A percentile compares a stretch with the other conserved stretches of the same genome.
Conservation (phyloP, 1,140 invertebrate genomes). For the Brachionus plicatilis region DNA sequence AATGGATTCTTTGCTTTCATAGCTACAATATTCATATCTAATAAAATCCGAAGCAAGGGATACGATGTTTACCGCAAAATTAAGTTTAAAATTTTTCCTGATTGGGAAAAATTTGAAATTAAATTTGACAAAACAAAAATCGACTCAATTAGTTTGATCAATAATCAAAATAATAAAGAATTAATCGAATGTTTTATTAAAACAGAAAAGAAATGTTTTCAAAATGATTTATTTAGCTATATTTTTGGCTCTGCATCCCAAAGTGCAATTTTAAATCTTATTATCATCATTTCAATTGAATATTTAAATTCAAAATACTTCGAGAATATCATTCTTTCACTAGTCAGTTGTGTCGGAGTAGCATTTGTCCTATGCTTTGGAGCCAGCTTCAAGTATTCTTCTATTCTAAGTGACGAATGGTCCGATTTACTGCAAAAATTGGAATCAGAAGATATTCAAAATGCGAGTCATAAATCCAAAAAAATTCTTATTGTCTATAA, state of each 20-base stretch:
- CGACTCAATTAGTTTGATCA: background rate
- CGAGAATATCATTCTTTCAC: background rate
- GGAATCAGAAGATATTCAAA: background rate
- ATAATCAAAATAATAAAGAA: background rate
- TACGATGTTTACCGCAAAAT: background rate
- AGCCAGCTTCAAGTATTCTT: constrained; percentile 25
- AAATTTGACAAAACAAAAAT: constrained; percentile 1
- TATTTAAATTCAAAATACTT: background rate
- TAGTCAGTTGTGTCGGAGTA: background rate
- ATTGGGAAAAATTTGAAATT: constrained; percentile 21
- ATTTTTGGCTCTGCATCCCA: constrained; percentile 30
- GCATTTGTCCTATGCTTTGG: constrained; percentile 35
- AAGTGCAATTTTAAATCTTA: background rate
- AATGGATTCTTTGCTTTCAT: constrained; percentile 14
- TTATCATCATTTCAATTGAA: constrained; percentile 14
- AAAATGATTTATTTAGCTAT: constrained; percentile 16
- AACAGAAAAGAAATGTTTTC: background rate
- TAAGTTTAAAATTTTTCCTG: constrained; percentile 28
- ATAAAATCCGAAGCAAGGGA: background rate
- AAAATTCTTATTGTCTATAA: background rate
- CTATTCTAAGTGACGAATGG: constrained; percentile 29
- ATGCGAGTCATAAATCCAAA: constrained; percentile 3
- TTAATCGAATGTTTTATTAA: background rate
- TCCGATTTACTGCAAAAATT: background rate
- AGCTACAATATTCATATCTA: constrained; percentile 1